Evolutionary conservation across 2,888 invertebrate genomes (phyloP), one percentile per base, ranked within the genome.

Genomic region (Lampropteryx suffumata): DNA sequence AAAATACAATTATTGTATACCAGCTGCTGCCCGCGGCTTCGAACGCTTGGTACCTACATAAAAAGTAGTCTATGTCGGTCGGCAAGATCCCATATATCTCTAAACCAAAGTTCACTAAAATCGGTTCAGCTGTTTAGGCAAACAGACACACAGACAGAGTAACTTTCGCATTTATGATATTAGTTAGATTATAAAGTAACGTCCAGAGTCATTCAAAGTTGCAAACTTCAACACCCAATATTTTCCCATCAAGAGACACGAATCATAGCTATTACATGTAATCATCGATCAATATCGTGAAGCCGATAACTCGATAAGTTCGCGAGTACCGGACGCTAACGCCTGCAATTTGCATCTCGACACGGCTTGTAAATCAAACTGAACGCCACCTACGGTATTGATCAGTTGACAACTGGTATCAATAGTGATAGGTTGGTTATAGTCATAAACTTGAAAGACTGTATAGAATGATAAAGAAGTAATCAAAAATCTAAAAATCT

Each of bases 301-400:
- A 37, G 47, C 28, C 32, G 42, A 51, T 51, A 52, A 47, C 33
- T 46, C 29, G 46, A 52, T 42, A 51, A 47, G 46, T 52, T 42
- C 36, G 29, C 26, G 41, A 39, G 55, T 50, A 61, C 44, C 54
- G 59, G 57, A 60, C 61, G 54, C 46, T 45, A 55, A 52, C 43
- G 41, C 12, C 43, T 35, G 59, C 63, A 69, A 74, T 74, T 74
- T 73, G 67, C 66, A 61, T 67, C 36, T 41, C 27, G 34, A 39
- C 33, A 40, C 48, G 59, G 58, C 57, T 51, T 58, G 67, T 76
- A 76, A 74, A 77, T 76, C 76, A 78, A 73, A 73, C 69, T 74
- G 76, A 75, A 72, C 71, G 63, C 69, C 67, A 52, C 52, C 52
- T 47, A 54, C 59, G 37, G 10, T 61, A 66, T 67, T 58, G 57